Conservation (phyloP, 1,140 invertebrate species). For the Parasteatoda tepidariorum region DNA sequence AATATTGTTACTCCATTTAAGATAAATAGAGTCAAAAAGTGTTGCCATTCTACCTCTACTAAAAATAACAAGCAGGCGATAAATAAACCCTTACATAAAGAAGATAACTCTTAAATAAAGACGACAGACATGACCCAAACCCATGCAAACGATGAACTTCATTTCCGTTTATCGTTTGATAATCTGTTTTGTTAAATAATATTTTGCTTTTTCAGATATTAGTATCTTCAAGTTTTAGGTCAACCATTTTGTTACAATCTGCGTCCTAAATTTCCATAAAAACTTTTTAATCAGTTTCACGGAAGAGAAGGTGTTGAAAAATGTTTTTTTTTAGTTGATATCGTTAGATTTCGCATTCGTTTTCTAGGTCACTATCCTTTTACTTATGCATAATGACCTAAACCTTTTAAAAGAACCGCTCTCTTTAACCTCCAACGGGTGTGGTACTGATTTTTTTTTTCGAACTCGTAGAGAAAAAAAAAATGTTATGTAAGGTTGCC, state of each 20-base stretch:
- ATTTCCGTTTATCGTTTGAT: background rate
- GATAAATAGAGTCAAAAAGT: too few relatives aligned
- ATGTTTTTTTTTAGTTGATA: constrained; percentile 22
- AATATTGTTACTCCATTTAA: too few relatives aligned
- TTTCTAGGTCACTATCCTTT: constrained; percentile 34
- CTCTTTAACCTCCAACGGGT: constrained; percentile 20
- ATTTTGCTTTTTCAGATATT: background rate
- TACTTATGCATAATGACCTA: constrained; percentile 25
- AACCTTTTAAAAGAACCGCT: constrained; percentile 19
- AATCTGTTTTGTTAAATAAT: background rate
- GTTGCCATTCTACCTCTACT: background rate
- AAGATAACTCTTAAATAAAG: background rate
- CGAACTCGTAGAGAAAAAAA: too few relatives aligned
- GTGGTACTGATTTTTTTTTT: constrained; percentile 12
- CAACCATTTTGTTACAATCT: constrained; percentile 18
- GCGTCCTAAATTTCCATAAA: constrained; percentile 24
- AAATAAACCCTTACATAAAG: background rate
- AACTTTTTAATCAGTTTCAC: constrained; percentile 21
- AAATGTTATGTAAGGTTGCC: constrained; percentile 30
- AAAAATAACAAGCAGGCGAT: background rate
- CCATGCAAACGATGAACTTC: constrained; percentile 20
- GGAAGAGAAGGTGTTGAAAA: background rate
- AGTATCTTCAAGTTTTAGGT: constrained; percentile 22
- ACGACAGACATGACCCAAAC: constrained; percentile 13
- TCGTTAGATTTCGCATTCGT: background rate